A percentile compares a stretch with the other conserved stretches of the same genome.
Conservation (phyloP, 2,888 invertebrate genomes). For the Linnaemya vulpina region DNA sequence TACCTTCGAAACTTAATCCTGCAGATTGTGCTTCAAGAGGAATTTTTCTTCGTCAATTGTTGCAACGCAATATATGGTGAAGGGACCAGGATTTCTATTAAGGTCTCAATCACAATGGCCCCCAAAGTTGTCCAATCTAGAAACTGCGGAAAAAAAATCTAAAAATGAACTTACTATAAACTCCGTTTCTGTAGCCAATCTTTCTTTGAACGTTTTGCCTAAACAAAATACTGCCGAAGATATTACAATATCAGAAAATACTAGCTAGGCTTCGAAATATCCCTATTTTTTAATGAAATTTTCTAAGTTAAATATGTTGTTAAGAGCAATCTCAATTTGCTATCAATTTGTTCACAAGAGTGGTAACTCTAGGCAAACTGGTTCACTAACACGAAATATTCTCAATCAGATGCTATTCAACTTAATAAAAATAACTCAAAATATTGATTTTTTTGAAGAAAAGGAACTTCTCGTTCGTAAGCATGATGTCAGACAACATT, state of each 20-base stretch:
- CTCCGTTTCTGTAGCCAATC: too few relatives aligned
- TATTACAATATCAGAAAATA: too few relatives aligned
- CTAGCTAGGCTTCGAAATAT: neutral
- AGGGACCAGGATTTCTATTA: constrained; percentile 27
- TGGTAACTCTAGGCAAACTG: too few relatives aligned
- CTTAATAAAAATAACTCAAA: constrained; percentile 21
- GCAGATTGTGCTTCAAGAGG: too few relatives aligned
- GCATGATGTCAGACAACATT: too few relatives aligned
- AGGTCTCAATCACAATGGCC: constrained; percentile 36
- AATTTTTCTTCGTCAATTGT: too few relatives aligned
- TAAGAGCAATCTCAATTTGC: constrained; percentile 26
- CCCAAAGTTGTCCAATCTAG: neutral
- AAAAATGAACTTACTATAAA: too few relatives aligned
- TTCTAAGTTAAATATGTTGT: constrained; percentile 8
- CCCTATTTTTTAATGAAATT: constrained; percentile 25
- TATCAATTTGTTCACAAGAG: constrained; percentile 23
- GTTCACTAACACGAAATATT: neutral
- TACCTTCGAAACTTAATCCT: too few relatives aligned
- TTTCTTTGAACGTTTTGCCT: too few relatives aligned
- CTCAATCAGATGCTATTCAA: constrained; percentile 2
- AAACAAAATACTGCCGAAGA: too few relatives aligned
- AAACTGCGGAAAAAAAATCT: too few relatives aligned
- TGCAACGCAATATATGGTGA: constrained; percentile 31
- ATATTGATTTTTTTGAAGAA: constrained; percentile 50
- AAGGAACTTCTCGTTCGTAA: too few relatives aligned